A percentile compares a stretch with the other conserved stretches of the same genome.
Conservation (phyloP, 2,888 invertebrate genomes). For the Eilema depressum region DNA sequence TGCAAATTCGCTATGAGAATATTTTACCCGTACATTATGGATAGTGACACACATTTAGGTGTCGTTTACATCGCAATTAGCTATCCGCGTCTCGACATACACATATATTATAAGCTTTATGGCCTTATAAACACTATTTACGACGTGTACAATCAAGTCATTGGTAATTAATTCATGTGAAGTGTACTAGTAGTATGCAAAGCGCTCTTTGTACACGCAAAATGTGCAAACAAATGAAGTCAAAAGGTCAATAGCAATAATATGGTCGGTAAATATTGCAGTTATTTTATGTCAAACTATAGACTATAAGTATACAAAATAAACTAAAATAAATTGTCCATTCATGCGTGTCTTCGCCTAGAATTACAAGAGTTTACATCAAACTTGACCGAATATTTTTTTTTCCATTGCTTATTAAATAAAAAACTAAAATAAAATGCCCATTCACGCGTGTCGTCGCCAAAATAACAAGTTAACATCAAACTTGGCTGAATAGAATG, state of each 20-base stretch:
- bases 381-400: constrained; percentile 39
- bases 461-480: neutral
- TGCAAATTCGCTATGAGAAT: too few species aligned
- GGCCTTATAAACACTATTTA: constrained; percentile 10
- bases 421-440: neutral
- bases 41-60: neutral
- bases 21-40: neutral
- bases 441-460: neutral
- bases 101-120: constrained; percentile 8
- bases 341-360: neutral
- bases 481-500: constrained; percentile 38
- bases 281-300: too few species aligned
- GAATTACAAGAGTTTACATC: neutral
- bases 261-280: too few species aligned
- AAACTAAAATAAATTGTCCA: neutral
- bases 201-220: neutral
- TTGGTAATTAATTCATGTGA: constrained; percentile 5
- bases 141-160: neutral
- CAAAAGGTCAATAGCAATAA: neutral
- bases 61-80: neutral
- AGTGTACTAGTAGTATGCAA: constrained; percentile 14
- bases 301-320: too few species aligned
- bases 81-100: neutral
- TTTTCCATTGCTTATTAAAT: too few species aligned
- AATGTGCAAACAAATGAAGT: neutral